phyloP scores from a whole-genome alignment of 2,797 vertebrate species.

The Anguilla obscura region DNA sequence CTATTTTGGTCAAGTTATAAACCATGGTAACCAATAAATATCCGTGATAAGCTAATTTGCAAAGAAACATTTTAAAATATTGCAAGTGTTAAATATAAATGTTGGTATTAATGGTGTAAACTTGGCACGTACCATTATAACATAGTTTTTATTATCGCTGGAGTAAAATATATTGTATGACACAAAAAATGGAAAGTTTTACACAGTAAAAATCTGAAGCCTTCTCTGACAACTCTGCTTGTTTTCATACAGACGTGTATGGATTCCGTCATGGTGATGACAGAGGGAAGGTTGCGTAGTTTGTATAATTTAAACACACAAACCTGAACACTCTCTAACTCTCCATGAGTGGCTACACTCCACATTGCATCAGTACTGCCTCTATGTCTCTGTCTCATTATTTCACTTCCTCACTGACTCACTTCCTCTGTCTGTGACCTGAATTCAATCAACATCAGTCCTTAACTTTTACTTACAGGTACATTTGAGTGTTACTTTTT shows the following conservation, averaged over 20 bases:
- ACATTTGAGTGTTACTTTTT: not conserved
- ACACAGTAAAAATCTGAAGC: constrained; percentile 28
- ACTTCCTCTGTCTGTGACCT: not conserved
- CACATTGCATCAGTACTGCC: not conserved
- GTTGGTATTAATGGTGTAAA: constrained; percentile 41
- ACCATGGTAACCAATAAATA: constrained; percentile 58
- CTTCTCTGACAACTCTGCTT: not conserved
- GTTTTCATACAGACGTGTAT: not conserved
- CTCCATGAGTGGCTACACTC: not conserved
- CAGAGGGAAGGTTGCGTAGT: not conserved
- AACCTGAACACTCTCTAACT: not conserved
- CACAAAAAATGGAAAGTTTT: constrained; percentile 41
- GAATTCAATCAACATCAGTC: not conserved
- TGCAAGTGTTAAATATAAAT: constrained; percentile 25
- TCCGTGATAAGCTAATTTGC: constrained; percentile 58
- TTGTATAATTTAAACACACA: not conserved
- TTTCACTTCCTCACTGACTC: not conserved
- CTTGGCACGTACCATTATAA: constrained; percentile 25
- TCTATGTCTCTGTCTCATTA: not conserved
- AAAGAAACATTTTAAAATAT: constrained; percentile 53
- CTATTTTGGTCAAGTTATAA: constrained; percentile 64
- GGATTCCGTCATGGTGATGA: constrained; percentile 27
- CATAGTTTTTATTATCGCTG: constrained; percentile 41
- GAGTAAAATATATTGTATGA: constrained; percentile 31
- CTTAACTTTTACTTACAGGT: not conserved